phyloP scores from a whole-genome alignment of 2,797 vertebrate genomes.

The Gallinago solitaria region DNA sequence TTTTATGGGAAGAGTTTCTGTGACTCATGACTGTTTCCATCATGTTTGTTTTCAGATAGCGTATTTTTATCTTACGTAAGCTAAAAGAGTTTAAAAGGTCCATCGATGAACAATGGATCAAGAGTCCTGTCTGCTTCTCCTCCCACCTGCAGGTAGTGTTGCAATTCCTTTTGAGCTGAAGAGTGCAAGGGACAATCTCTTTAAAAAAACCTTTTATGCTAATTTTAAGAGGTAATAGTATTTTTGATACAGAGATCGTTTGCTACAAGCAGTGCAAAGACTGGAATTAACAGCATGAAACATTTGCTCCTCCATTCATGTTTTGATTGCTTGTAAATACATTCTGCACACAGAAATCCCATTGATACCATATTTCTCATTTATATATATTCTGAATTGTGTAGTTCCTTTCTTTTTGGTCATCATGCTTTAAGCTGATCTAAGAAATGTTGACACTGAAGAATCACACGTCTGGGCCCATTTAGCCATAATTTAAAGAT shows the following conservation, averaged over 20 bases:
- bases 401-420: neutral
- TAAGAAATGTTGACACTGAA: neutral
- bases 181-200: neutral
- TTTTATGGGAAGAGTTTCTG: conserved; percentile 26
- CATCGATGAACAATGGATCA: neutral
- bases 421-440: neutral
- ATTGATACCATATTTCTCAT: neutral
- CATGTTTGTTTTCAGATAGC: conserved; percentile 6
- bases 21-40: neutral
- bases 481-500: neutral
- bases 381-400: neutral
- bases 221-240: neutral
- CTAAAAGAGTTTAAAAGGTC: neutral
- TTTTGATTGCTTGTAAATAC: neutral
- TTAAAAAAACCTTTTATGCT: neutral
- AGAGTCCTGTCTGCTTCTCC: neutral
- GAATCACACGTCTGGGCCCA: neutral
- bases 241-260: neutral
- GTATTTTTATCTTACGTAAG: neutral
- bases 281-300: neutral
- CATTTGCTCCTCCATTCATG: neutral
- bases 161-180: neutral
- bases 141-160: neutral
- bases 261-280: neutral
- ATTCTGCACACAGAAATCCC: neutral